Conservation (phyloP, 2,113 vertebrate genomes). For the Ranitomeya imitator region DNA sequence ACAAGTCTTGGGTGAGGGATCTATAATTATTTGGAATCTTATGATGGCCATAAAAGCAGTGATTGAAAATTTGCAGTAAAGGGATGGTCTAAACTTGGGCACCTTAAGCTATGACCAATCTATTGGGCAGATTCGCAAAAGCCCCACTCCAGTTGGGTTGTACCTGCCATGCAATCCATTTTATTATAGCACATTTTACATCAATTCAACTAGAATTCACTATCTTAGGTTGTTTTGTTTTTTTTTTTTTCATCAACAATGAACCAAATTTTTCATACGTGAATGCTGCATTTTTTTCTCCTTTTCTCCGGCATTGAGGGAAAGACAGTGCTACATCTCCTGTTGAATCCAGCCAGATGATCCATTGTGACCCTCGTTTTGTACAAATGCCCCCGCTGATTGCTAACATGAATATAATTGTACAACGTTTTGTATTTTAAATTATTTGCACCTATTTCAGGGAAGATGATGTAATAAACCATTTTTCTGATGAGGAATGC, state of each 20-base stretch:
- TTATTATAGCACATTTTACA: neutral
- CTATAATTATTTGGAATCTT: neutral
- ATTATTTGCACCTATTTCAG: conserved; percentile 45
- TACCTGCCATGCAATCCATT: neutral
- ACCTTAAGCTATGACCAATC: neutral
- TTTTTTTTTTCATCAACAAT: no score
- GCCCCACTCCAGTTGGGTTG: no score
- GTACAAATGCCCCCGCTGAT: conserved; percentile 24
- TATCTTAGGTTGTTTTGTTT: neutral
- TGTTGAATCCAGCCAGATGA: neutral
- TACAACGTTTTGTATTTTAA: conserved; percentile 46
- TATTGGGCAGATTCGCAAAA: no score
- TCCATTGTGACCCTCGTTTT: neutral
- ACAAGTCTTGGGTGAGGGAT: neutral
- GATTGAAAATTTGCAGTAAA: neutral
- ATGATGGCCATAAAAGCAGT: neutral
- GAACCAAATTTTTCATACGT: neutral
- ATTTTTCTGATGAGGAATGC: neutral
- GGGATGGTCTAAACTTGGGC: neutral
- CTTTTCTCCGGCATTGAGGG: neutral
- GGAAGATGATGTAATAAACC: conserved; percentile 36
- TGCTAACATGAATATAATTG: conserved; percentile 17
- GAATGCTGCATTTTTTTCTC: neutral
- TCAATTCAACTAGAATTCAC: neutral
- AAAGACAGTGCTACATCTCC: neutral